Evolutionary conservation across 1,140 invertebrate species (phyloP).

Genomic region (Conopomorpha cramerella): DNA sequence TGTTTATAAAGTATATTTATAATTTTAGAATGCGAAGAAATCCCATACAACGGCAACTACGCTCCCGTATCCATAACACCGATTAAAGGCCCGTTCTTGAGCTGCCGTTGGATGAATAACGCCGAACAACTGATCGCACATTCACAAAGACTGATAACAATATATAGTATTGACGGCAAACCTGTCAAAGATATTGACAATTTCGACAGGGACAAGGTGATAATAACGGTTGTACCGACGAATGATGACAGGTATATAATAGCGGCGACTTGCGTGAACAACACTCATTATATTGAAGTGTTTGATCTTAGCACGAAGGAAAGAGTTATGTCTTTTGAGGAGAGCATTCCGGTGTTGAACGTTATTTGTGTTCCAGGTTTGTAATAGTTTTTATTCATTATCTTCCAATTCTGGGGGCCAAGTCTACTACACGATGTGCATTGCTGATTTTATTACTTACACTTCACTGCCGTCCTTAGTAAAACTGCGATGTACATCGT

Average conservation of each 20-base stretch:
- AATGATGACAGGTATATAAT: constrained; percentile 31
- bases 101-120: constrained; percentile 37
- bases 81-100: constrained; percentile 21
- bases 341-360: constrained; percentile 24
- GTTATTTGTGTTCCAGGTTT: constrained; percentile 33
- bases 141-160: constrained; percentile 25
- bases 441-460: too few species aligned
- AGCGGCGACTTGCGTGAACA: constrained; percentile 15
- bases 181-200: constrained; percentile 18
- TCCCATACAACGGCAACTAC: constrained; percentile 26
- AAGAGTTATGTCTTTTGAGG: constrained; percentile 18
- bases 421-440: too few species aligned
- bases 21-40: constrained; percentile 34
- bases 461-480: too few species aligned
- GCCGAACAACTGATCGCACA: constrained; percentile 34
- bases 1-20: too few species aligned
- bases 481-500: too few species aligned
- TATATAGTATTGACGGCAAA: constrained; percentile 23
- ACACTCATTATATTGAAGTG: constrained; percentile 16
- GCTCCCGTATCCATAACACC: constrained; percentile 21
- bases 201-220: constrained; percentile 22
- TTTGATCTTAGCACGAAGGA: constrained; percentile 27
- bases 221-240: constrained; percentile 29
- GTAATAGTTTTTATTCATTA: constrained; percentile 3
- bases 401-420: constrained; percentile 20